A percentile compares a stretch with the other conserved stretches of the same genome.
Conservation (phyloP, 2,888 invertebrate species). For the Rhorus exstirpatorius region DNA sequence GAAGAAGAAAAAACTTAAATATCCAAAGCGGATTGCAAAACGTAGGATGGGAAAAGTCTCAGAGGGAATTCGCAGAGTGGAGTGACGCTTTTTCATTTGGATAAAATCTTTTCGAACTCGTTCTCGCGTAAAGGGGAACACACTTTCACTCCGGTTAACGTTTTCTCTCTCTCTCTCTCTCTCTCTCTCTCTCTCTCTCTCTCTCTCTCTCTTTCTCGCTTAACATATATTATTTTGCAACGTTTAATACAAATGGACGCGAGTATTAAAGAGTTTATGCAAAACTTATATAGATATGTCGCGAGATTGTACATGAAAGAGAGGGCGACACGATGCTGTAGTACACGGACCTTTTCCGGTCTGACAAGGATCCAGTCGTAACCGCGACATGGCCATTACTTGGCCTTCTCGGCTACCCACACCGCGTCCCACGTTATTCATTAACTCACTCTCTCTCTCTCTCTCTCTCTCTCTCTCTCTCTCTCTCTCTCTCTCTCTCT, state of each 20-base stretch:
- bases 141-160: constrained; percentile 36
- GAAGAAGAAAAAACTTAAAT: constrained; percentile 35
- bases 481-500: too few species aligned
- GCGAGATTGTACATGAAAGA: neutral
- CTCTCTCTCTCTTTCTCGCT: neutral
- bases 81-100: constrained; percentile 65
- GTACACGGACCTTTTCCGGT: constrained; percentile 33
- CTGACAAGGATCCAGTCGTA: constrained; percentile 44
- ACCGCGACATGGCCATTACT: constrained; percentile 42
- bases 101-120: constrained; percentile 65
- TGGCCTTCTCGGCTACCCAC: constrained; percentile 11
- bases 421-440: constrained; percentile 54
- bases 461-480: neutral
- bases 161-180: constrained; percentile 4
- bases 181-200: neutral
- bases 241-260: constrained; percentile 64
- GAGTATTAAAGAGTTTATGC: constrained; percentile 47
- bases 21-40: constrained; percentile 48
- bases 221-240: constrained; percentile 43
- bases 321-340: constrained; percentile 47
- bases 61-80: constrained; percentile 32
- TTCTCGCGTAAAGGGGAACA: constrained; percentile 40
- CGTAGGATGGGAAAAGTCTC: constrained; percentile 9
- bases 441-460: constrained; percentile 33
- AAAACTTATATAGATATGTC: neutral